phyloP scores from a whole-genome alignment of 2,113 vertebrate genomes.

The Callionymus lyra region DNA sequence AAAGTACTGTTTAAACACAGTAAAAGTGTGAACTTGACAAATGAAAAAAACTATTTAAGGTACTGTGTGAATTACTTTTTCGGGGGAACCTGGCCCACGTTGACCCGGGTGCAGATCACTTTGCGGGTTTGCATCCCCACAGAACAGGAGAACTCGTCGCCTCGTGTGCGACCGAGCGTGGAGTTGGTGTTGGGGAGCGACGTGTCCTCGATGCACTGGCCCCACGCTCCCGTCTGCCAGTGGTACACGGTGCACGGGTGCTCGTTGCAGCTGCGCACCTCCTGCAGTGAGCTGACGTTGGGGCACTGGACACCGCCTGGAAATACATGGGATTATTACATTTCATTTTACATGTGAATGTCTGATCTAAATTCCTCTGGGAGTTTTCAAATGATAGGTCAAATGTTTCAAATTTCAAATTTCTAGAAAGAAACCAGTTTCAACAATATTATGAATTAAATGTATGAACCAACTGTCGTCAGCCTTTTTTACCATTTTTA shows the following conservation, averaged over 20 bases:
- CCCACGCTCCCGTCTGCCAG: conserved; percentile 91
- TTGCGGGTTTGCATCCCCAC: conserved; percentile 97
- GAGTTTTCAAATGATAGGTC: no score
- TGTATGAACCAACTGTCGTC: no score
- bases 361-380: no score
- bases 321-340: no score
- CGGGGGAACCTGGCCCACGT: conserved; percentile 94
- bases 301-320: conserved; percentile 85
- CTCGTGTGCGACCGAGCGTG: conserved; percentile 52
- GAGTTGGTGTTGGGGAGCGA: conserved; percentile 81
- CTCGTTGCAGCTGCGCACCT: conserved; percentile 85
- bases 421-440: no score
- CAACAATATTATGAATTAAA: no score
- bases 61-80: conserved; percentile 80
- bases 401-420: no score
- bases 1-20: no score
- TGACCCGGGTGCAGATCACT: conserved; percentile 94
- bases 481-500: no score
- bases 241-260: conserved; percentile 96
- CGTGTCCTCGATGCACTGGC: conserved; percentile 89
- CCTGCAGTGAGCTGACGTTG: conserved; percentile 83
- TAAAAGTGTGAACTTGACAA: no score
- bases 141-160: conserved; percentile 76
- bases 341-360: no score
- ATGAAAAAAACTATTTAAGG: not conserved